A percentile compares a stretch with the other conserved stretches of the same genome.
These are phyloP conservation scores for Pangasius sanitwongsei DNA, from an alignment of 2,797 vertebrate genomes.

Conservation along the genomic window DNA sequence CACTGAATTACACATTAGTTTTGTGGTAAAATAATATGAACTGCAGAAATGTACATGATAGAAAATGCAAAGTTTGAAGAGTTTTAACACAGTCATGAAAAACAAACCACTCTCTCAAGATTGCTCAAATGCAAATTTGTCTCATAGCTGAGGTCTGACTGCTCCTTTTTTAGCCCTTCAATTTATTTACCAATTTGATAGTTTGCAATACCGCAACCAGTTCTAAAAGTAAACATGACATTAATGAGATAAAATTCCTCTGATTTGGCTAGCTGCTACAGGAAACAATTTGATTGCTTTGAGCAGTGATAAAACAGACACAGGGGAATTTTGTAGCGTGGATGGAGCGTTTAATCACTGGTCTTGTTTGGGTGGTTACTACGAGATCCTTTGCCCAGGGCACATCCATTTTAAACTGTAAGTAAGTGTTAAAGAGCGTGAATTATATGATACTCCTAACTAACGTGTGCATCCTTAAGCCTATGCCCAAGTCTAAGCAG, in stretches of 20 bases:
- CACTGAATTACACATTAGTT: background rate
- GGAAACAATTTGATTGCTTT: slow-evolving; percentile 6
- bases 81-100: background rate
- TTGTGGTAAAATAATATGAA: background rate
- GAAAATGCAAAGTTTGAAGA: background rate
- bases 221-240: background rate
- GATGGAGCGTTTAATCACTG: slow-evolving; percentile 1
- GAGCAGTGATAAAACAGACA: slow-evolving; percentile 7
- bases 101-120: background rate
- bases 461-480: background rate
- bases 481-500: background rate
- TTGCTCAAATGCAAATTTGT: background rate
- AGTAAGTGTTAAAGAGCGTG: background rate
- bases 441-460: background rate
- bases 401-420: background rate
- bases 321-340: background rate
- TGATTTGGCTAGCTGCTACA: background rate
- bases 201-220: background rate
- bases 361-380: background rate
- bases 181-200: background rate
- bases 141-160: slow-evolving; percentile 2
- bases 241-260: background rate
- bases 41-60: no score
- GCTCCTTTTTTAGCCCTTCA: background rate
- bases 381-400: background rate